Conservation (phyloP, 2,113 vertebrate genomes). For the Danionella cerebrum region DNA sequence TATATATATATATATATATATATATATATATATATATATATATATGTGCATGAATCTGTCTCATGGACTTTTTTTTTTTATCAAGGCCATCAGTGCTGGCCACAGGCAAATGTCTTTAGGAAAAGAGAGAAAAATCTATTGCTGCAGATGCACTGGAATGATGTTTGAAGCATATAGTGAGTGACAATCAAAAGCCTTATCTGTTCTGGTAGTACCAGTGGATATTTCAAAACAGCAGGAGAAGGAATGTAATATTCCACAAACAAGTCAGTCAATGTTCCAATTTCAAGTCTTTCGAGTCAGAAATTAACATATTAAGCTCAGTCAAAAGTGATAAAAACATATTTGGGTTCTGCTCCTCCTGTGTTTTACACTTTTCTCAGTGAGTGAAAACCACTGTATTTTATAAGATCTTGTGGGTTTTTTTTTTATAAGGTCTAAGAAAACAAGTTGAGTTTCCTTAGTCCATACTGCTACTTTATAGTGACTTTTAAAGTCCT, state of each 20-base stretch:
- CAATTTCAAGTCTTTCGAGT: constrained; percentile 29
- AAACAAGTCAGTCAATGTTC: constrained; percentile 23
- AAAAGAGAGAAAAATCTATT: neutral
- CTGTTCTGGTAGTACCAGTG: neutral
- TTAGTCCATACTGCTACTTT: neutral
- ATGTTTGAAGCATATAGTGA: neutral
- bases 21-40: too few relatives aligned
- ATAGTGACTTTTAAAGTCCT: constrained; percentile 1
- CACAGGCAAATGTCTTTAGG: too few relatives aligned
- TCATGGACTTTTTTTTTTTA: too few relatives aligned
- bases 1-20: too few relatives aligned
- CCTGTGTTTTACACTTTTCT: too few relatives aligned
- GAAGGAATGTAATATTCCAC: constrained; percentile 15
- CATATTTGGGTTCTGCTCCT: constrained; percentile 27
- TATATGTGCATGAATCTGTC: too few relatives aligned
- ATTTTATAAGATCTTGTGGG: too few relatives aligned
- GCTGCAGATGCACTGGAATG: neutral
- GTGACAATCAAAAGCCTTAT: neutral
- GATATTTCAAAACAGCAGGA: neutral
- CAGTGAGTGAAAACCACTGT: too few relatives aligned
- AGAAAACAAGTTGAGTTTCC: neutral
- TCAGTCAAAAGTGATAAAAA: too few relatives aligned
- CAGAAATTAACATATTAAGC: constrained; percentile 22
- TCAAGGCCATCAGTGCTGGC: too few relatives aligned
- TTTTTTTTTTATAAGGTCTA: too few relatives aligned